Evolutionary conservation across 2,113 vertebrate species (phyloP).

Genomic region (Globicephala melas): DNA sequence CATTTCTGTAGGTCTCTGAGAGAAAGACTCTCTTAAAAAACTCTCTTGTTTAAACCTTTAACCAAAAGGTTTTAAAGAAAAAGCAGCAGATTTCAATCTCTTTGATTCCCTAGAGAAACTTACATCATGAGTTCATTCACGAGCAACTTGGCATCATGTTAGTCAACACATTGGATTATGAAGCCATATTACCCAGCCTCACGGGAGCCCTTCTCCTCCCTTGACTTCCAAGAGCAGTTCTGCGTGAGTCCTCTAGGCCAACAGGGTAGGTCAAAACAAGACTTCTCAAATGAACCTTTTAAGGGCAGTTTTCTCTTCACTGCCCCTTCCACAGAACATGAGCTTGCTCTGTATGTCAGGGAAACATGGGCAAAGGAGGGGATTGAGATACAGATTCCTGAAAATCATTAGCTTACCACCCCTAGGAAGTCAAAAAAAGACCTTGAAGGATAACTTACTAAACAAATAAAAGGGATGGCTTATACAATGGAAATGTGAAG

Average conservation of each 20-base stretch:
- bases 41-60: background rate
- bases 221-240: background rate
- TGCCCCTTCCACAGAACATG: background rate
- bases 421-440: background rate
- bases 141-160: fast-evolving
- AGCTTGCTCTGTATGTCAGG: background rate
- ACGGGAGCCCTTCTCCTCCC: background rate
- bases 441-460: background rate
- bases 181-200: fast-evolving
- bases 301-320: background rate
- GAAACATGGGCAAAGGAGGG: background rate
- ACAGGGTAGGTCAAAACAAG: background rate
- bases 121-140: background rate
- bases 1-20: background rate
- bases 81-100: background rate
- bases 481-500: background rate
- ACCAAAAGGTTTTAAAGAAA: background rate
- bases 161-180: too few species aligned
- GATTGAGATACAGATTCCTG: background rate
- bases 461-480: background rate
- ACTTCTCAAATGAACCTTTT: background rate
- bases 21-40: background rate
- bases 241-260: background rate
- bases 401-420: background rate
- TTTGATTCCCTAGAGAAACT: background rate